Evolutionary conservation across 2,113 vertebrate species (phyloP).

Genomic region (Erythrocercus mccallii): DNA sequence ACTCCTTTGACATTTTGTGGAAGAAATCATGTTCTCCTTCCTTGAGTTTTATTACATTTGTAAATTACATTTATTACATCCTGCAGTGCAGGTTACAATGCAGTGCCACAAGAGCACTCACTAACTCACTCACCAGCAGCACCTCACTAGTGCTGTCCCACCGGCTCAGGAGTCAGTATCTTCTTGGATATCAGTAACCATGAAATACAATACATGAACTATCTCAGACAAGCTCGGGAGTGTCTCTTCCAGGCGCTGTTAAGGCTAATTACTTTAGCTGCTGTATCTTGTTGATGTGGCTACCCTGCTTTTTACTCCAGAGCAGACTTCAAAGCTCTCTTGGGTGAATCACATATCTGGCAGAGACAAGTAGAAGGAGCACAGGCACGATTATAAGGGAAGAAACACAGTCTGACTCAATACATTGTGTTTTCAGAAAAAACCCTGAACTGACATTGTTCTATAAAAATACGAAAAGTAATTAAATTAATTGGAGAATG

Average conservation of each 20-base stretch:
- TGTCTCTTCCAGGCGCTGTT: not conserved
- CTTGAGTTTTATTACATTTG: not conserved
- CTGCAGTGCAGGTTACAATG: not conserved
- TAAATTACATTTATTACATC: not conserved
- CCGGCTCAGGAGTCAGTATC: not conserved
- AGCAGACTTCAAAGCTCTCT: conserved; percentile 15
- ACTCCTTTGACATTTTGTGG: not conserved
- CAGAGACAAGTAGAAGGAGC: not conserved
- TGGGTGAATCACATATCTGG: not conserved
- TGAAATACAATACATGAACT: not conserved
- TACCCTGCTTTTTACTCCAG: not conserved
- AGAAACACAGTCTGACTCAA: not conserved
- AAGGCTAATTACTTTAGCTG: conserved; percentile 6
- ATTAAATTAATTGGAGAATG: not conserved
- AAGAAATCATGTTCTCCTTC: not conserved
- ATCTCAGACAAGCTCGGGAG: not conserved
- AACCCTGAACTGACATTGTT: not conserved
- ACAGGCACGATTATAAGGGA: not conserved
- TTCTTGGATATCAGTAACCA: not conserved
- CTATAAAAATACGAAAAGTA: not conserved
- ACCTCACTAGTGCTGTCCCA: not conserved
- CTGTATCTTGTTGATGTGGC: not conserved
- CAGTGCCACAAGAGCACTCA: not conserved
- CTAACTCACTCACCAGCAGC: not conserved
- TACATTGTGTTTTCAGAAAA: not conserved